These are phyloP conservation scores for Harpagoxenus sublaevis DNA, from an alignment of 2,888 invertebrate species.

Conservation along the genomic window DNA sequence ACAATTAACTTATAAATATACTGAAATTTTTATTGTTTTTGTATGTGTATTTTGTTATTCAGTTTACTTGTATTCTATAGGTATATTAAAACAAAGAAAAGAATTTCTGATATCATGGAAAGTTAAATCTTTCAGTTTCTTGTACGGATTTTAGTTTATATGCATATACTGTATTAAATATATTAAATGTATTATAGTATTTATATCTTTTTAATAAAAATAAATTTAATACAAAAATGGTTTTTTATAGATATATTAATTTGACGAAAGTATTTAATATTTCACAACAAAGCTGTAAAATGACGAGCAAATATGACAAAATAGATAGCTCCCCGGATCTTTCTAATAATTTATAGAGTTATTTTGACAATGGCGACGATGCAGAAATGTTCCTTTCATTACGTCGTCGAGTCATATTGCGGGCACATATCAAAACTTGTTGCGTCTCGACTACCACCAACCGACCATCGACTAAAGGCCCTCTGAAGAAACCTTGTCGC, in stretches of 20 bases:
- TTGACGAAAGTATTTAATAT: too few relatives aligned
- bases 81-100: too few relatives aligned
- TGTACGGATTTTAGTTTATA: too few relatives aligned
- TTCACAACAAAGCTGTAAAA: not conserved
- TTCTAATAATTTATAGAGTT: not conserved
- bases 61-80: too few relatives aligned
- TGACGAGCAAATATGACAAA: not conserved
- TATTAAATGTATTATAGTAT: too few relatives aligned
- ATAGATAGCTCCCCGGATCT: not conserved
- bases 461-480: not conserved
- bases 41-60: not conserved
- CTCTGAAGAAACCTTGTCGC: constrained; percentile 20
- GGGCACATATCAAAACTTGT: constrained; percentile 33
- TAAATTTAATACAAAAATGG: too few relatives aligned
- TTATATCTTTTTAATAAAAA: too few relatives aligned
- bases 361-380: not conserved
- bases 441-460: constrained; percentile 1
- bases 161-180: too few relatives aligned
- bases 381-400: constrained; percentile 2
- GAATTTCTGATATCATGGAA: too few relatives aligned
- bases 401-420: not conserved
- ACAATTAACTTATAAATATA: not conserved
- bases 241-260: too few relatives aligned
- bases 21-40: not conserved
- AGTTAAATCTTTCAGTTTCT: too few relatives aligned